Conservation (phyloP, 2,888 invertebrate species). For the Sturmia bella region DNA sequence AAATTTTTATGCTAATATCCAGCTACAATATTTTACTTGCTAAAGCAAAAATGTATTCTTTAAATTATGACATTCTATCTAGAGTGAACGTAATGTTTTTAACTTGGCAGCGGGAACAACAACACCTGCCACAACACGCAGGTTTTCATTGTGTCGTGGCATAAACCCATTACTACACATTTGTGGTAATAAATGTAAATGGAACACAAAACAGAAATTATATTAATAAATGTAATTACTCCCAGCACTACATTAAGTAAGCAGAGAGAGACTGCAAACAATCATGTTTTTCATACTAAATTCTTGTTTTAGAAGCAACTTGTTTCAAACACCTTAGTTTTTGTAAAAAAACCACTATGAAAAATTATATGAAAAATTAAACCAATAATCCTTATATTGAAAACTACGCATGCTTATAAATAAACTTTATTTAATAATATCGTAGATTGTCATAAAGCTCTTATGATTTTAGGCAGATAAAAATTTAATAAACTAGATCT, state of each 20-base stretch:
- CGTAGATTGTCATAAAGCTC: too few species aligned
- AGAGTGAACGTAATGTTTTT: slow-evolving; percentile 9
- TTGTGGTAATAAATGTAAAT: slow-evolving; percentile 43
- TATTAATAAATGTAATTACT: slow-evolving; percentile 43
- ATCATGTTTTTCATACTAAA: not conserved
- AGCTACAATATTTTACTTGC: too few species aligned
- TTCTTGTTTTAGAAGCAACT: not conserved
- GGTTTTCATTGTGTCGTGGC: slow-evolving; percentile 42
- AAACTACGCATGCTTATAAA: too few species aligned
- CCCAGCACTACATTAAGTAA: slow-evolving; percentile 24
- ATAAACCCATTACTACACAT: slow-evolving; percentile 38
- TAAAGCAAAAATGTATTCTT: too few species aligned
- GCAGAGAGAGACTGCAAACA: not conserved
- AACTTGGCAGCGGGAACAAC: slow-evolving; percentile 44
- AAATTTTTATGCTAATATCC: too few species aligned
- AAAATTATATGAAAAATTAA: too few species aligned
- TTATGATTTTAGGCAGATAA: too few species aligned
- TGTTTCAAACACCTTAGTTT: not conserved
- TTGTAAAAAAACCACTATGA: too few species aligned
- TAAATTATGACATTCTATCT: not conserved
- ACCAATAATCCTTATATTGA: too few species aligned
- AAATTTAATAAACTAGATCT: too few species aligned
- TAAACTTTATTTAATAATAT: too few species aligned
- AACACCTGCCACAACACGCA: slow-evolving; percentile 49
- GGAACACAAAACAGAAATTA: not conserved